phyloP scores from a whole-genome alignment of 1,140 invertebrate genomes.

The Aplysia californica region DNA sequence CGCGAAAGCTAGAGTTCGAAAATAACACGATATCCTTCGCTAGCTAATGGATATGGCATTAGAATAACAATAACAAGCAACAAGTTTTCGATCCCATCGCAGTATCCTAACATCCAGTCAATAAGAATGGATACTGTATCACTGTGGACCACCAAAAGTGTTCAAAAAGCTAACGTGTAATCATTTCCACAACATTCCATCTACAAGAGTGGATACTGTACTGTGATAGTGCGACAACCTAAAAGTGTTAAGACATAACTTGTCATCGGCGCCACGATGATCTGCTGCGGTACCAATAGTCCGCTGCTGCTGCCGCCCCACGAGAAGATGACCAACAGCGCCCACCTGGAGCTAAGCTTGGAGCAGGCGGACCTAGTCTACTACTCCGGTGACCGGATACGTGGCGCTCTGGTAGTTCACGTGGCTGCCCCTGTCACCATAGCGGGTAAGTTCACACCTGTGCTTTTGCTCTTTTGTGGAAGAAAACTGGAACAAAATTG shows the following conservation, averaged over 20 bases:
- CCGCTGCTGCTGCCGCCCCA: background rate
- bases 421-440: constrained; percentile 47
- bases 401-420: constrained; percentile 47
- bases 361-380: constrained; percentile 52
- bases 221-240: too few relatives aligned
- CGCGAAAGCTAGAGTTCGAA: too few relatives aligned
- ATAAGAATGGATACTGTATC: background rate
- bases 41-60: too few relatives aligned
- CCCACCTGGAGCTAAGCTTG: constrained; percentile 43
- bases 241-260: too few relatives aligned
- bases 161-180: background rate
- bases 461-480: background rate
- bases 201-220: background rate
- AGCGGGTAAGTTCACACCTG: constrained; percentile 39
- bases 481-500: background rate
- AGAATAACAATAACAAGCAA: too few relatives aligned
- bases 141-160: background rate
- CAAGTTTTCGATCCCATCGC: background rate
- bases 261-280: background rate
- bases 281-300: constrained; percentile 16
- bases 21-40: too few relatives aligned
- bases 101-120: background rate
- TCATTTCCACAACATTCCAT: background rate
- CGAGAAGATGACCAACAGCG: constrained; percentile 24
- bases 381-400: constrained; percentile 49